Percentiles rank a stretch among this genome's conserved stretches.
Evolutionary conservation across 2,797 vertebrate species (phyloP).

Genomic region (Gobionotothen gibberifrons): DNA sequence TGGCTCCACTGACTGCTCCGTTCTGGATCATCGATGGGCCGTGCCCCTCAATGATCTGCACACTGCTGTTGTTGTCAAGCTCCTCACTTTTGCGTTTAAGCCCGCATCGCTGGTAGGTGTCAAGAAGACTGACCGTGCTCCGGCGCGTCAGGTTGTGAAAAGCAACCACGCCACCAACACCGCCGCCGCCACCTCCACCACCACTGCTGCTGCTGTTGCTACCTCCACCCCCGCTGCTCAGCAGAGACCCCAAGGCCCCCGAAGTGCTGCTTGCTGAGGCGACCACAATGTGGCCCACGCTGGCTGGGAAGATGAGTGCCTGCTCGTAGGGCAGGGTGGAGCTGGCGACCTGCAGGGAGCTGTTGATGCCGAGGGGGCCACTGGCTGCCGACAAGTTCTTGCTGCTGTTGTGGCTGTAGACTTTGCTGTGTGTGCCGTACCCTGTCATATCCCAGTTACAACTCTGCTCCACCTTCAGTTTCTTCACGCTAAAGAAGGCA

Average conservation of each 20-base stretch:
- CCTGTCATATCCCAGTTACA: slow-evolving; percentile 99
- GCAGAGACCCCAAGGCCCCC: slow-evolving; percentile 86
- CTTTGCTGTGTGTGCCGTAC: slow-evolving; percentile 98
- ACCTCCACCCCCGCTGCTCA: slow-evolving; percentile 86
- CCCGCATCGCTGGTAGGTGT: slow-evolving; percentile 99
- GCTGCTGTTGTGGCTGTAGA: slow-evolving; percentile 90
- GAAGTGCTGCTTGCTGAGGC: slow-evolving; percentile 95
- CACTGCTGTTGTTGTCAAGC: slow-evolving; percentile 96
- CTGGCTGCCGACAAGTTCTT: slow-evolving; percentile 91
- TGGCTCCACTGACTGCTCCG: slow-evolving; percentile 80
- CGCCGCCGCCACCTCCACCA: slow-evolving; percentile 77
- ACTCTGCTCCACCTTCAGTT: slow-evolving; percentile 98
- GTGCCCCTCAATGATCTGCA: slow-evolving; percentile 96
- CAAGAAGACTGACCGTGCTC: slow-evolving; percentile 98
- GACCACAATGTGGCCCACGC: slow-evolving; percentile 93
- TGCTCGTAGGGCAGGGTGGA: slow-evolving; percentile 95
- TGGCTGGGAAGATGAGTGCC: slow-evolving; percentile 96
- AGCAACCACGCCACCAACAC: slow-evolving; percentile 82
- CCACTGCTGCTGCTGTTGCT: slow-evolving; percentile 85
- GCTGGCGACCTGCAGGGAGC: slow-evolving; percentile 90
- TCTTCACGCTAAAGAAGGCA: slow-evolving; percentile 99
- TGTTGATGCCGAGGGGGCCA: slow-evolving; percentile 86
- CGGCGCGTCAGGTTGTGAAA: slow-evolving; percentile 97
- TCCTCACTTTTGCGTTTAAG: slow-evolving; percentile 99
- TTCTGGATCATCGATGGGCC: slow-evolving; percentile 95